Evolutionary conservation across 1,140 invertebrate species (phyloP).

Genomic region (Brachionus koreanus): DNA sequence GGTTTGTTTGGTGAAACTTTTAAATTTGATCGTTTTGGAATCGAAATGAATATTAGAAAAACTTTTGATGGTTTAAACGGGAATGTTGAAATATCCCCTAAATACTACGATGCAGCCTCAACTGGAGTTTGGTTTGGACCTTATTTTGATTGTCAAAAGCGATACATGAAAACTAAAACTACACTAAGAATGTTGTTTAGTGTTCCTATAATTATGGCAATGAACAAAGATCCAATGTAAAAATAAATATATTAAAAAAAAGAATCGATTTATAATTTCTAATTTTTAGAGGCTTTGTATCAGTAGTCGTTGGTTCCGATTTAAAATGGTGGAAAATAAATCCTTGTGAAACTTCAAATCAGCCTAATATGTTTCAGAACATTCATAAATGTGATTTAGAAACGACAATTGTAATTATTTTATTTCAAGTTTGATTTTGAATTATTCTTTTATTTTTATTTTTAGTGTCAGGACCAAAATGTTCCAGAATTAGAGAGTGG

Average conservation of each 20-base stretch:
- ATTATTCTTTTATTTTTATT: neutral
- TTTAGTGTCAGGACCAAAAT: conserved; percentile 25
- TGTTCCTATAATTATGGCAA: conserved; percentile 28
- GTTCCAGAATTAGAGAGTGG: conserved; percentile 42
- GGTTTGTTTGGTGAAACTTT: neutral
- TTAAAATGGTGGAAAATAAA: conserved; percentile 43
- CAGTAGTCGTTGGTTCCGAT: conserved; percentile 37
- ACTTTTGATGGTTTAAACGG: conserved; percentile 17
- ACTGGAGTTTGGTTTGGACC: conserved; percentile 43
- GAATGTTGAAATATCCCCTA: conserved; percentile 31
- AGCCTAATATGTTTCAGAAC: conserved; percentile 31
- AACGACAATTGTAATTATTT: conserved; percentile 38
- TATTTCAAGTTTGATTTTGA: neutral
- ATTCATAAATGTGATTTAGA: conserved; percentile 43
- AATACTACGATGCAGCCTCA: conserved; percentile 35
- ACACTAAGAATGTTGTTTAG: conserved; percentile 9
- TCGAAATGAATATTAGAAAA: conserved; percentile 42
- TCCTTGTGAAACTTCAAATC: conserved; percentile 33
- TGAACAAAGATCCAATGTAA: conserved; percentile 1
- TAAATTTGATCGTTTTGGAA: conserved; percentile 25
- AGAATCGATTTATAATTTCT: neutral
- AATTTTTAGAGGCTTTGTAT: conserved; percentile 39
- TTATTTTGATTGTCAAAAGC: conserved; percentile 34
- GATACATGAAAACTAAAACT: conserved; percentile 25
- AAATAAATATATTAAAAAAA: neutral